Evolutionary conservation across 1,140 invertebrate species (phyloP).

Genomic region (Drosophila mauritiana): DNA sequence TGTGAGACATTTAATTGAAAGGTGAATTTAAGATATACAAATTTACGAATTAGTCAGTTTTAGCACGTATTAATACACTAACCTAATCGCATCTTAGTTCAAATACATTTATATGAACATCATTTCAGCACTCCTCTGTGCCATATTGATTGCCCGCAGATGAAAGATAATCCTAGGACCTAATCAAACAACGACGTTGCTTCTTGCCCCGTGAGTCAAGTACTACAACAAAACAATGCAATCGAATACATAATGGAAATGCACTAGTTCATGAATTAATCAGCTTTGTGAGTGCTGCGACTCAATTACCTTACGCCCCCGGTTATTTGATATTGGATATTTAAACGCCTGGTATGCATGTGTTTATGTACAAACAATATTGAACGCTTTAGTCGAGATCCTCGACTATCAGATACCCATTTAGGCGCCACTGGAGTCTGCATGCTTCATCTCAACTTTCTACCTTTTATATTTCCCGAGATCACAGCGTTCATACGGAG

Average conservation of each 20-base stretch:
- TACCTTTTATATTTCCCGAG: no score
- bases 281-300: slow-evolving; percentile 62
- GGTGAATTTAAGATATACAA: not conserved
- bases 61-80: no score
- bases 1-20: not conserved
- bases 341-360: slow-evolving; percentile 7
- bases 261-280: slow-evolving; percentile 57
- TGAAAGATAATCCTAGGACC: slow-evolving; percentile 46
- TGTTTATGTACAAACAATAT: not conserved
- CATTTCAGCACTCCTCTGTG: slow-evolving; percentile 18
- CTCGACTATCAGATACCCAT: no score
- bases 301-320: slow-evolving; percentile 57
- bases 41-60: no score
- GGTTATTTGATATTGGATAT: slow-evolving; percentile 32
- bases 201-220: not conserved
- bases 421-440: no score
- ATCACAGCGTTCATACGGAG: no score
- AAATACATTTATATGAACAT: not conserved
- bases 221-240: slow-evolving; percentile 39
- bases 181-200: slow-evolving; percentile 16
- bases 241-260: slow-evolving; percentile 27
- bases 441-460: no score
- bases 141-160: slow-evolving; percentile 38
- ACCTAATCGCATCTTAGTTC: not conserved
- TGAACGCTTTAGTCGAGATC: no score